phyloP scores from a whole-genome alignment of 2,113 vertebrate species.

The Brachyistius frenatus region DNA sequence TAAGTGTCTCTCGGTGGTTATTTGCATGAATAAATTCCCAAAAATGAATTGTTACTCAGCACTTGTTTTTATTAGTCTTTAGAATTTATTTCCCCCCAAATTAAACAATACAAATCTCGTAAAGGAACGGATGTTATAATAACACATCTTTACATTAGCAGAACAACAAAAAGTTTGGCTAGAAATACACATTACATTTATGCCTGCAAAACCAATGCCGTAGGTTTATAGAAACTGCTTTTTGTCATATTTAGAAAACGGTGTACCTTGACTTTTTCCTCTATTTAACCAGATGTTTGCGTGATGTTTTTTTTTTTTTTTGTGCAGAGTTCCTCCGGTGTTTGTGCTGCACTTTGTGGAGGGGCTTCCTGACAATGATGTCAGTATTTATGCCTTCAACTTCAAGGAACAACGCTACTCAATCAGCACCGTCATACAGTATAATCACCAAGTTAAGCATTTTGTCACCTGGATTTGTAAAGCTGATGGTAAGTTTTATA shows the following conservation, averaged over 20 bases:
- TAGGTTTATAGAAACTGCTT: background rate
- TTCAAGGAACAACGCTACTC: slow-evolving; percentile 84
- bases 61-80: no score
- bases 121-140: no score
- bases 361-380: slow-evolving; percentile 87
- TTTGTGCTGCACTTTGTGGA: slow-evolving; percentile 92
- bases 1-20: no score
- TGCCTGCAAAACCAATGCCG: no score
- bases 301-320: slow-evolving; percentile 26
- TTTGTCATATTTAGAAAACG: no score
- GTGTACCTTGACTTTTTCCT: background rate
- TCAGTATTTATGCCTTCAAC: slow-evolving; percentile 85
- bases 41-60: no score
- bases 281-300: background rate
- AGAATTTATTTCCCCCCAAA: no score
- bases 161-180: no score
- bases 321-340: slow-evolving; percentile 86
- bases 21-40: no score
- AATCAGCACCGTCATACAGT: slow-evolving; percentile 88
- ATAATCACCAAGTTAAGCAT: slow-evolving; percentile 83
- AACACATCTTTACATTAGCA: no score
- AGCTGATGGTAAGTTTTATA: slow-evolving; percentile 86
- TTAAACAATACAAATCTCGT: no score
- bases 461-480: slow-evolving; percentile 91
- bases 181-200: no score